Evolutionary conservation across 2,888 invertebrate genomes (phyloP).

Genomic region (Ophraella communa): DNA sequence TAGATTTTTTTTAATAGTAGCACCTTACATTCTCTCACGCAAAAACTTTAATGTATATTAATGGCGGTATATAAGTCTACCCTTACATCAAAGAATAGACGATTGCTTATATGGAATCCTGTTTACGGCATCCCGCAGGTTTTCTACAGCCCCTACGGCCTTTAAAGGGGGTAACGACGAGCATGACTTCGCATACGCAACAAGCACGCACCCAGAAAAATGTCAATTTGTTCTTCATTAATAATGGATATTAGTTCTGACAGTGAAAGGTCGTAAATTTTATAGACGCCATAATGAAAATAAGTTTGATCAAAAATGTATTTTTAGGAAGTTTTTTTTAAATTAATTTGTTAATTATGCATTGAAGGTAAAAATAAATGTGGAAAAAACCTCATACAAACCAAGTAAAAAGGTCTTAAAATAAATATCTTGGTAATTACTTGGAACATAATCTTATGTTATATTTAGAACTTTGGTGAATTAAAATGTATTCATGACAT

Average conservation of each 20-base stretch:
- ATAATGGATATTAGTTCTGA: constrained; percentile 59
- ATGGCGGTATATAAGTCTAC: not conserved
- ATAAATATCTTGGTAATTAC: too few species aligned
- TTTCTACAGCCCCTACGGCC: constrained; percentile 24
- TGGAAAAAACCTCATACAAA: too few species aligned
- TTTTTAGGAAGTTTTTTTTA: too few species aligned
- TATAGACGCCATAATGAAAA: constrained; percentile 43
- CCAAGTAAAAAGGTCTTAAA: too few species aligned
- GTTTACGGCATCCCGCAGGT: constrained; percentile 11
- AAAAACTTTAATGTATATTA: not conserved
- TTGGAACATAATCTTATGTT: too few species aligned
- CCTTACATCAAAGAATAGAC: not conserved
- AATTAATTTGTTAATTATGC: too few species aligned
- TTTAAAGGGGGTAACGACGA: constrained; percentile 19
- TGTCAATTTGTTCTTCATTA: constrained; percentile 62
- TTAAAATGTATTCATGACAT: too few species aligned
- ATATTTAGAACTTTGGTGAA: too few species aligned
- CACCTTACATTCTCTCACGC: not conserved
- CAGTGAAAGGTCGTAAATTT: constrained; percentile 53
- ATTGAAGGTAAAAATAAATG: too few species aligned
- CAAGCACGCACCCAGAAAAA: constrained; percentile 61
- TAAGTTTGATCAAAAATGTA: constrained; percentile 22
- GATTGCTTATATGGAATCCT: constrained; percentile 4
- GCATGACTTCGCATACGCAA: constrained; percentile 61
- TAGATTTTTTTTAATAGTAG: not conserved